These are phyloP conservation scores for Ischnus inquisitorius DNA, from an alignment of 2,888 invertebrate genomes.

Conservation along the genomic window DNA sequence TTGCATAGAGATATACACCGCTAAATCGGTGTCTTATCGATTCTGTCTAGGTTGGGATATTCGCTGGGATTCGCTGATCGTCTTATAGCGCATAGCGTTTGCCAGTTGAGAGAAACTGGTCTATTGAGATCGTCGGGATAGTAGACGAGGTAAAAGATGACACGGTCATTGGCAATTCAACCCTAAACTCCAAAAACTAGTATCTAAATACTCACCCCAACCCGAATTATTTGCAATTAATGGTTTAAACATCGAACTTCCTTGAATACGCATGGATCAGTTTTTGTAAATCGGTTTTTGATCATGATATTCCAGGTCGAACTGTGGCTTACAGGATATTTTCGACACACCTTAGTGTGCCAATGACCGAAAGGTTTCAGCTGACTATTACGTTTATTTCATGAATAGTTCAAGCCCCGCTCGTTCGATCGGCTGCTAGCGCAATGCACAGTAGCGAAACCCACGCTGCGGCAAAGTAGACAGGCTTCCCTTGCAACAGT, in stretches of 20 bases:
- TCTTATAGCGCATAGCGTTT: background rate
- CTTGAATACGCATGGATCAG: no score
- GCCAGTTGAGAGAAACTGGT: constrained; percentile 11
- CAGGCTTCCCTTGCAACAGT: background rate
- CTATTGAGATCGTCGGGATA: background rate
- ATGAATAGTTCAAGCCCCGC: constrained; percentile 4
- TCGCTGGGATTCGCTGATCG: constrained; percentile 6
- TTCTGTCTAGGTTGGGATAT: constrained; percentile 32
- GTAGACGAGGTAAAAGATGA: background rate
- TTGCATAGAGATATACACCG: constrained; percentile 38
- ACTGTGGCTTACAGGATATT: background rate
- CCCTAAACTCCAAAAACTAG: background rate
- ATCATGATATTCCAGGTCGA: no score
- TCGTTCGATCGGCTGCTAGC: background rate
- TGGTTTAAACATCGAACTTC: no score
- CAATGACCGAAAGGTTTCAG: constrained; percentile 6
- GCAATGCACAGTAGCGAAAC: constrained; percentile 1
- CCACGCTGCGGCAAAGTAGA: background rate
- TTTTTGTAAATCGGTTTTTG: no score
- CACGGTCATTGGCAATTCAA: background rate
- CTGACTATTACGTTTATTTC: background rate
- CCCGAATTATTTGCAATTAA: no score
- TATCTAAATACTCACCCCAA: no score
- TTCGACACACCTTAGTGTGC: background rate
- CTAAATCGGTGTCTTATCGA: constrained; percentile 35